A percentile compares a stretch with the other conserved stretches of the same genome.
Conservation (phyloP, 2,888 invertebrate genomes). For the Agrypnus murinus region DNA sequence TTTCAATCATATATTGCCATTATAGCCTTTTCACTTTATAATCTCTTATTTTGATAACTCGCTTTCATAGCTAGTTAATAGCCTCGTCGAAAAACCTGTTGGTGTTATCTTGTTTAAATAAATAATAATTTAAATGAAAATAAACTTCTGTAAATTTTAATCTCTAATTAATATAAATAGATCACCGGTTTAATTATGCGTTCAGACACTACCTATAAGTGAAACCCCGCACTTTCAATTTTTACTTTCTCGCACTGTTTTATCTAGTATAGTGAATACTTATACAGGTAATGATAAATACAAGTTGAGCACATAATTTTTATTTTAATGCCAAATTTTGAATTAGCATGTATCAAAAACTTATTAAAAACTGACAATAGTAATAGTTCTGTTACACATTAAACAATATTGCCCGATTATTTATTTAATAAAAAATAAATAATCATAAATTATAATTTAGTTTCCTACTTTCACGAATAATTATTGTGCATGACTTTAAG, state of each 20-base stretch:
- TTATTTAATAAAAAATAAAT: too few species aligned
- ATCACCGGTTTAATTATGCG: slow-evolving; percentile 11
- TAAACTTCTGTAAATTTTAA: neutral
- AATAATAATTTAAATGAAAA: slow-evolving; percentile 7
- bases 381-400: too few species aligned
- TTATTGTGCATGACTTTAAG: neutral
- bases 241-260: slow-evolving; percentile 24
- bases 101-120: neutral
- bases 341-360: too few species aligned
- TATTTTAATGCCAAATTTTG: too few species aligned
- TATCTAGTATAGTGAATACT: slow-evolving; percentile 5
- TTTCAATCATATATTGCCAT: too few species aligned
- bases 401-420: too few species aligned
- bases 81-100: too few species aligned
- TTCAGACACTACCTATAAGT: neutral
- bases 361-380: too few species aligned
- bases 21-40: too few species aligned
- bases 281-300: neutral
- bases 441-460: neutral
- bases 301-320: too few species aligned
- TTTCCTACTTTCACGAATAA: slow-evolving; percentile 27
- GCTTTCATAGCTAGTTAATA: too few species aligned
- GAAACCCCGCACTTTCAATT: slow-evolving; percentile 26
- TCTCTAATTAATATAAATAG: slow-evolving; percentile 15
- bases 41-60: too few species aligned